These are phyloP conservation scores for Oryzias sinensis DNA, from an alignment of 2,797 vertebrate species.

Conservation along the genomic window DNA sequence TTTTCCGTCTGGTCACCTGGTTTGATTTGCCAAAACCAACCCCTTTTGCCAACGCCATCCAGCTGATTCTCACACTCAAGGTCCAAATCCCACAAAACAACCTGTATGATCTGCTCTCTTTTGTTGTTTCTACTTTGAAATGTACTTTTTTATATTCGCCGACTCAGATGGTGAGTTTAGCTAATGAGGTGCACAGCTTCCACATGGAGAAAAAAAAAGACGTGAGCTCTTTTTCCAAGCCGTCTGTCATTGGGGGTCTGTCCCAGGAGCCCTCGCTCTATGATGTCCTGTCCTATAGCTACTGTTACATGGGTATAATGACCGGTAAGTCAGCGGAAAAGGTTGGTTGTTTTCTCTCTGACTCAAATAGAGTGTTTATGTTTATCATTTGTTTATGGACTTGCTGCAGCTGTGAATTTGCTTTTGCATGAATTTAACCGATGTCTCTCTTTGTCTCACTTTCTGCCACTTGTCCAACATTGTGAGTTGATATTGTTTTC, in stretches of 20 bases:
- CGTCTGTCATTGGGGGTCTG: slow-evolving; percentile 72
- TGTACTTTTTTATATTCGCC: slow-evolving; percentile 11
- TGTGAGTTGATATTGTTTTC: slow-evolving; percentile 69
- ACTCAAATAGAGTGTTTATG: not conserved
- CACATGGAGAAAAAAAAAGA: slow-evolving; percentile 83
- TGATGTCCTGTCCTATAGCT: slow-evolving; percentile 86
- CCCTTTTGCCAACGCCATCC: slow-evolving; percentile 88
- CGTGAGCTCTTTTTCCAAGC: slow-evolving; percentile 79
- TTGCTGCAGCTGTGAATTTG: slow-evolving; percentile 43
- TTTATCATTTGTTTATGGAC: slow-evolving; percentile 2
- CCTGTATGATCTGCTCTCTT: not conserved
- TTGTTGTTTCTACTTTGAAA: not conserved
- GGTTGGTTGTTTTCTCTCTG: not conserved
- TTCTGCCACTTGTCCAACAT: slow-evolving; percentile 70
- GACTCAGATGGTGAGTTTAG: slow-evolving; percentile 88
- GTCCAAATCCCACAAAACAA: slow-evolving; percentile 49
- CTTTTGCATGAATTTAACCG: slow-evolving; percentile 72
- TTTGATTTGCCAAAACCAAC: slow-evolving; percentile 82
- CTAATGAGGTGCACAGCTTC: slow-evolving; percentile 85
- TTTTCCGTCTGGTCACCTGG: slow-evolving; percentile 82
- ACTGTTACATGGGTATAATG: slow-evolving; percentile 91
- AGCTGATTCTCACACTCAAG: slow-evolving; percentile 90
- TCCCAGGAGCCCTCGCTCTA: slow-evolving; percentile 80
- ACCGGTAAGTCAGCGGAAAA: slow-evolving; percentile 78
- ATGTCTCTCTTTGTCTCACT: slow-evolving; percentile 74